Base-by-base conservation (phyloP, 2,113 vertebrate species). In the Oplegnathus fasciatus region DNA sequence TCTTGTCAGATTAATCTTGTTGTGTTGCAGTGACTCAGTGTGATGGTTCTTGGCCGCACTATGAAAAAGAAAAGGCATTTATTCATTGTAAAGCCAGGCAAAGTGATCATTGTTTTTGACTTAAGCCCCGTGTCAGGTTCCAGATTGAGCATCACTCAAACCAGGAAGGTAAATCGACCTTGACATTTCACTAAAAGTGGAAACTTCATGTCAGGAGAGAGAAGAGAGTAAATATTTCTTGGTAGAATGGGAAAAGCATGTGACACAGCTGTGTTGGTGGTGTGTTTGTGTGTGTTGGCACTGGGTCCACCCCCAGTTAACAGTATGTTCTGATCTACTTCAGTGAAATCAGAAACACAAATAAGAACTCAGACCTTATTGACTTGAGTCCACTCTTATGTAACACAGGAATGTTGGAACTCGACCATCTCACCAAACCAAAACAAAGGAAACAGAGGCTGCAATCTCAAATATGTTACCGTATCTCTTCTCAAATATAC, bases 361-460 rank as follows among this genome's bases (percentile, higher is more conserved):
- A 90, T 86, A 84, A 73, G 83, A 64, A 50, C 62, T 84, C 52
- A 73, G 68, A 84, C 68, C 65, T 88, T 72, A 86, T 74, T 89
- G 91, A 91, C 89, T 90, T 84, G 52, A 58, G 64, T 78, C 52
- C 69, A 6, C 64, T 77, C 83, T 94, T 95, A 93, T 81, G 82
- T 87, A 94, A 94, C 87, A 18, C 61, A 88, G 88, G 83, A 93
- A 92, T 89, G 86, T 90, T 91, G 89, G 89, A 91, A 54, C 26
- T 46, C 71, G 24, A 85, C 82, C 83, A 54, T 79, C 30, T 32
- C 66, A 67, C 70, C 61, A 80, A 83, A 90, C 84, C 74, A 82
- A 79, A 76, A 70, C 26, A 80, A 48, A 73, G 57, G 20, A 77
- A 75, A 77, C 60, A 76, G 37, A 90, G n/a, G 48, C 75, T 54